phyloP scores from a whole-genome alignment of 2,888 invertebrate genomes.

The Halocaridina rubra region DNA sequence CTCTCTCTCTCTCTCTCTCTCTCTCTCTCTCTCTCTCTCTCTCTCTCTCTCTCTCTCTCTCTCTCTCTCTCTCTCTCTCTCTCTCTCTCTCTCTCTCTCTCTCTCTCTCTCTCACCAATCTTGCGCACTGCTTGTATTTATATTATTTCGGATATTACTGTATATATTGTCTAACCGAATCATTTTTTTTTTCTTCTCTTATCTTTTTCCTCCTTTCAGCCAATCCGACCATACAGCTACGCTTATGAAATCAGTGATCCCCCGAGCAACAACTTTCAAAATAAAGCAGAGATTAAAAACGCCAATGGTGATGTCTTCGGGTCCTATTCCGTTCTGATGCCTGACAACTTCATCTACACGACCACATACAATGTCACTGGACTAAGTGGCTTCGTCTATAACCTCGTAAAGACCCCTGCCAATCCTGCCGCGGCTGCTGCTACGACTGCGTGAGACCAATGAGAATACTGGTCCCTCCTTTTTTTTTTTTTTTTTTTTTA shows the following conservation, averaged over 20 bases:
- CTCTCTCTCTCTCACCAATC: not conserved
- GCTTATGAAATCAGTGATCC: conserved; percentile 53
- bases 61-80: not conserved
- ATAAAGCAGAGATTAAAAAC: conserved; percentile 53
- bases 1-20: not conserved
- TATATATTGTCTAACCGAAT: not conserved
- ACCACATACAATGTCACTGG: conserved; percentile 57
- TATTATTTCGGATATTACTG: not conserved
- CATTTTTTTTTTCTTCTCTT: not conserved
- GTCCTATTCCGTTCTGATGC: conserved; percentile 59
- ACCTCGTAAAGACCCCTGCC: conserved; percentile 43
- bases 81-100: not conserved
- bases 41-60: not conserved
- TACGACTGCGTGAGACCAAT: not conserved
- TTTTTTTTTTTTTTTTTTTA: no score
- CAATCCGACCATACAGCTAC: conserved; percentile 54
- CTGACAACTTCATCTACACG: conserved; percentile 58
- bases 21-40: no score
- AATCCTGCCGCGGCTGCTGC: not conserved
- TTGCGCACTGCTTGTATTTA: not conserved
- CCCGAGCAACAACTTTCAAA: conserved; percentile 52
- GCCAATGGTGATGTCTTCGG: conserved; percentile 48
- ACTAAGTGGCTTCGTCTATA: conserved; percentile 36
- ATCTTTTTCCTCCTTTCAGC: not conserved
- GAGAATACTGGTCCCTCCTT: no score